Percentiles rank a stretch among this genome's conserved stretches.
Conservation (phyloP, 2,113 vertebrate species). For the Alaudala cheleensis region DNA sequence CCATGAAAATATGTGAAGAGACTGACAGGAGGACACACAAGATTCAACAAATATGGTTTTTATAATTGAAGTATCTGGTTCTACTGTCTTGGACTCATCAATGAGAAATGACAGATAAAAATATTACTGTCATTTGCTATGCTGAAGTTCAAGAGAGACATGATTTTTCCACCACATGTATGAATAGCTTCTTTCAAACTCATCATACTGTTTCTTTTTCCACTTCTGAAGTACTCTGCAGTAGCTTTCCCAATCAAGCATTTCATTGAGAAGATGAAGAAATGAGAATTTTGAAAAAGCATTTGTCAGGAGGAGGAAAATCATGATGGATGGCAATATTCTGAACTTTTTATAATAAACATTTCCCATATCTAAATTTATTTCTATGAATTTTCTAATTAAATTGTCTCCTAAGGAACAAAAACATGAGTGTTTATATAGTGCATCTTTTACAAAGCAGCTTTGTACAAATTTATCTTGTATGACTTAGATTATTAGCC, state of each 20-base stretch:
- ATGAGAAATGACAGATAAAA: neutral
- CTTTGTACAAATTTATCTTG: neutral
- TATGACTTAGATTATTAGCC: neutral
- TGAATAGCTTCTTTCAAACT: slow-evolving; percentile 41
- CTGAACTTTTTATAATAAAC: neutral
- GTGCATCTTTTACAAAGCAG: neutral
- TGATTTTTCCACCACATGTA: neutral
- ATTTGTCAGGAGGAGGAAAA: slow-evolving; percentile 39
- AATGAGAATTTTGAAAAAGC: slow-evolving; percentile 45
- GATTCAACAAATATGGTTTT: neutral
- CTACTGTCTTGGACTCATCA: neutral
- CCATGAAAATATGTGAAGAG: neutral
- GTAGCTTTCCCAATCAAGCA: slow-evolving; percentile 10
- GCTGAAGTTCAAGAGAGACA: neutral
- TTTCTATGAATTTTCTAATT: slow-evolving; percentile 7
- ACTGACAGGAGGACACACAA: neutral
- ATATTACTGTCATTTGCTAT: neutral
- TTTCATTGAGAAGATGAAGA: slow-evolving; percentile 36
- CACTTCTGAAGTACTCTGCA: neutral
- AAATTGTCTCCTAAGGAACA: slow-evolving; percentile 59
- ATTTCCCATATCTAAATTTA: neutral
- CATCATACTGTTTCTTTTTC: neutral
- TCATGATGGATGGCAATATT: slow-evolving; percentile 12
- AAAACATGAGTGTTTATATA: slow-evolving; percentile 37
- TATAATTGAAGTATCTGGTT: neutral